phyloP scores from a whole-genome alignment of 2,797 vertebrate species.

The Myotis pilosus region DNA sequence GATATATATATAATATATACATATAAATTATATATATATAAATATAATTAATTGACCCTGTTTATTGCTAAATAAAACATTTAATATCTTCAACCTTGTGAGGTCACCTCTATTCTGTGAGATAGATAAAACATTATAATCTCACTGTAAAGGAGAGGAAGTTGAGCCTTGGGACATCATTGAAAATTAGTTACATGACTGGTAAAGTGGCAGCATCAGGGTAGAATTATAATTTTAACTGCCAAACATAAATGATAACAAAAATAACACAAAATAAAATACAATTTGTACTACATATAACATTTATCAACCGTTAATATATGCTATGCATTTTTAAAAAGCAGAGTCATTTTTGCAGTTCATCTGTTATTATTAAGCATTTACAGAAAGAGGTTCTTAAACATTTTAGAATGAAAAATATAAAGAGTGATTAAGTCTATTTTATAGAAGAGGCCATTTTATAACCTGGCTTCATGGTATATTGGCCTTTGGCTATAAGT shows the following conservation, averaged over 20 bases:
- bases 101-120: neutral
- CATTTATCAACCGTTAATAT: neutral
- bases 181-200: neutral
- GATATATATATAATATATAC: no score
- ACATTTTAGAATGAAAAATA: constrained; percentile 51
- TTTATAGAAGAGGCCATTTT: constrained; percentile 49
- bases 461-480: neutral
- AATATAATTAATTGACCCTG: neutral
- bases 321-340: neutral
- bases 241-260: neutral
- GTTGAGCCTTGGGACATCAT: neutral
- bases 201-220: neutral
- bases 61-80: neutral
- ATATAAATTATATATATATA: no score
- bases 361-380: neutral
- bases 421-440: constrained; percentile 46
- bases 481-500: constrained; percentile 67
- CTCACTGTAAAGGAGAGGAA: neutral
- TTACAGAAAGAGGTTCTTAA: constrained; percentile 55
- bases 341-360: constrained; percentile 19
- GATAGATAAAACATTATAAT: neutral
- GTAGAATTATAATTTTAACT: neutral
- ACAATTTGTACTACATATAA: neutral
- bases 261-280: neutral
- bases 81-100: neutral